Percentiles rank a stretch among this genome's conserved stretches.
Conservation (phyloP, 37 sponge, comb jelly and placozoan species). For the Aplysina aerophoba region DNA sequence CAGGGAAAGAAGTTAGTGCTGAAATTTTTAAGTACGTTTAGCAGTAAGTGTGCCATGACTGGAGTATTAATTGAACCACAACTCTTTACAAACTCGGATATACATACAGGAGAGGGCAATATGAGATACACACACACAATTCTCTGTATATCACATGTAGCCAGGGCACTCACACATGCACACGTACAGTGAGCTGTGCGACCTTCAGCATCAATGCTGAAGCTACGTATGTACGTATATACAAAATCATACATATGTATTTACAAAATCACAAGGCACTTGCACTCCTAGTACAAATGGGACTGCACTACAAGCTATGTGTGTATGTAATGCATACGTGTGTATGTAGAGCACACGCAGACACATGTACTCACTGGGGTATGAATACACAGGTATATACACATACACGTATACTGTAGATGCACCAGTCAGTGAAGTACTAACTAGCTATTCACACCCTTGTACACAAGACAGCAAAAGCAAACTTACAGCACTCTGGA, state of each 20-base stretch:
- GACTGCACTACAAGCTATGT: neutral
- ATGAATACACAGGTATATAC: neutral
- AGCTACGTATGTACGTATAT: neutral
- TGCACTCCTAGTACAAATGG: neutral
- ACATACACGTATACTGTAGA: neutral
- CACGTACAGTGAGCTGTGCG: no score
- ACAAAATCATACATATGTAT: neutral
- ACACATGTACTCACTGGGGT: neutral
- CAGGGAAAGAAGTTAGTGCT: no score
- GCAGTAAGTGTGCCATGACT: no score
- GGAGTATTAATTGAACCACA: no score
- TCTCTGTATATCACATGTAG: no score
- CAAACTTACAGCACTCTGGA: constrained; percentile 3
- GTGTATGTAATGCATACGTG: neutral
- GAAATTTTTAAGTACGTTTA: no score
- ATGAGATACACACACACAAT: no score
- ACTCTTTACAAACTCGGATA: no score
- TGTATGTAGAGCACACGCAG: neutral
- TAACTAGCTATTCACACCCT: neutral
- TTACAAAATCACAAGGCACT: neutral
- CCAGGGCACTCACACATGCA: no score
- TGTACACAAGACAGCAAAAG: neutral
- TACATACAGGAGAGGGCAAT: no score
- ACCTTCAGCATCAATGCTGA: neutral
- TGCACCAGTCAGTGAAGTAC: neutral